A percentile compares a stretch with the other conserved stretches of the same genome.
These are phyloP conservation scores for Trachelus iudaicus DNA, from an alignment of 2,888 invertebrate species.

Conservation along the genomic window DNA sequence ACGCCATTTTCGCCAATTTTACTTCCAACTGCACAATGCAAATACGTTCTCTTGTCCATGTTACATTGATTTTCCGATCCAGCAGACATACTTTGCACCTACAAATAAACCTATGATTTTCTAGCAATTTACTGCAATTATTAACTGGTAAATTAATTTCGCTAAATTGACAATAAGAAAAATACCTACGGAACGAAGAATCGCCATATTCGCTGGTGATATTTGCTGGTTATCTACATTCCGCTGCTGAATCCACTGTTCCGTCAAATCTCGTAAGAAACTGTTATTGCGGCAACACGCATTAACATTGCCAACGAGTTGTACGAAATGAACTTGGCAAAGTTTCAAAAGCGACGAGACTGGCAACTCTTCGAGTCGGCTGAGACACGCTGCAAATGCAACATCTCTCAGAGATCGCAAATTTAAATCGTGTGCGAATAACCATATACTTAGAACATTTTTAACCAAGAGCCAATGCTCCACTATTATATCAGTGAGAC, in stretches of 20 bases:
- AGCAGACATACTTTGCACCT: conserved; percentile 10
- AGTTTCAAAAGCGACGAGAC: conserved; percentile 26
- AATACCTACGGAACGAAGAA: too few species aligned
- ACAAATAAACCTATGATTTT: too few species aligned
- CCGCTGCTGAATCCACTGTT: neutral
- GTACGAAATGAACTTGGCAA: conserved; percentile 32
- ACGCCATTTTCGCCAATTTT: conserved; percentile 5
- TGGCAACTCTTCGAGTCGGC: conserved; percentile 46
- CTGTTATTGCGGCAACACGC: conserved; percentile 4
- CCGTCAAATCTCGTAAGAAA: conserved; percentile 1
- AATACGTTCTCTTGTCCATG: conserved; percentile 20
- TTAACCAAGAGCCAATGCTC: conserved; percentile 40
- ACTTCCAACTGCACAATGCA: conserved; percentile 28
- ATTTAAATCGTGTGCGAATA: conserved; percentile 41
- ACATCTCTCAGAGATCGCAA: conserved; percentile 38
- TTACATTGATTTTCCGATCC: conserved; percentile 21
- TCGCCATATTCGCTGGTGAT: too few species aligned
- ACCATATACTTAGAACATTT: conserved; percentile 44
- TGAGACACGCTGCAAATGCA: conserved; percentile 43
- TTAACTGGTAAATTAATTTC: neutral
- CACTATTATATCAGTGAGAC: conserved; percentile 42
- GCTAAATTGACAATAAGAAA: too few species aligned
- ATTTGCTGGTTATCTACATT: too few species aligned
- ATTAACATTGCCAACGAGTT: conserved; percentile 44
- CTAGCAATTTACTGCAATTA: neutral